These are phyloP conservation scores for Xiphorhynchus erythropygius DNA, from an alignment of 2,797 vertebrate genomes.

Conservation along the genomic window DNA sequence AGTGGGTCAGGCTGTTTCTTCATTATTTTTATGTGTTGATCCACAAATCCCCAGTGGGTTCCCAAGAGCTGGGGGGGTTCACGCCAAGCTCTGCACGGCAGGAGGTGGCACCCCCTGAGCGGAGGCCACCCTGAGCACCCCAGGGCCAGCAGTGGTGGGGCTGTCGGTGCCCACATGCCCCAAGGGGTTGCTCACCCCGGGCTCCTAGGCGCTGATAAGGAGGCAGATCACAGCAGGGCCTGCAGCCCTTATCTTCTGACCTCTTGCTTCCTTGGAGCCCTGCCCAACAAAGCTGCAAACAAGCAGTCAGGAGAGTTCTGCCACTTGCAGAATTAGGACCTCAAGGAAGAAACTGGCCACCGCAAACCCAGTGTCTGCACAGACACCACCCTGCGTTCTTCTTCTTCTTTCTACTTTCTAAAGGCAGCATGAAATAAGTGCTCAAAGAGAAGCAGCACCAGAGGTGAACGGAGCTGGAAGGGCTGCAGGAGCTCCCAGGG, in stretches of 20 bases:
- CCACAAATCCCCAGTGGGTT: neutral
- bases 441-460: neutral
- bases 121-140: neutral
- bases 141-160: accelerated
- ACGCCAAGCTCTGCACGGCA: neutral
- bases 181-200: neutral
- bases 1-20: accelerated
- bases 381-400: neutral
- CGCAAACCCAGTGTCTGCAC: neutral
- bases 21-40: neutral
- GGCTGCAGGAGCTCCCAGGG: neutral
- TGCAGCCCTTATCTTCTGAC: neutral
- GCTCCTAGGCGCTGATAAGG: neutral
- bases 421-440: neutral
- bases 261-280: neutral
- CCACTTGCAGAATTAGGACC: neutral
- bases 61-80: neutral
- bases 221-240: neutral
- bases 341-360: neutral
- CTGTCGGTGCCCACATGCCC: accelerated
- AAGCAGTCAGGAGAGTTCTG: neutral
- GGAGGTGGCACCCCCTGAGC: accelerated
- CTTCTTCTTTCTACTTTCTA: slow-evolving; percentile 16
- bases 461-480: neutral
- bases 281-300: neutral